Conservation (phyloP, 2,797 vertebrate genomes). For the Denticeps clupeoides region DNA sequence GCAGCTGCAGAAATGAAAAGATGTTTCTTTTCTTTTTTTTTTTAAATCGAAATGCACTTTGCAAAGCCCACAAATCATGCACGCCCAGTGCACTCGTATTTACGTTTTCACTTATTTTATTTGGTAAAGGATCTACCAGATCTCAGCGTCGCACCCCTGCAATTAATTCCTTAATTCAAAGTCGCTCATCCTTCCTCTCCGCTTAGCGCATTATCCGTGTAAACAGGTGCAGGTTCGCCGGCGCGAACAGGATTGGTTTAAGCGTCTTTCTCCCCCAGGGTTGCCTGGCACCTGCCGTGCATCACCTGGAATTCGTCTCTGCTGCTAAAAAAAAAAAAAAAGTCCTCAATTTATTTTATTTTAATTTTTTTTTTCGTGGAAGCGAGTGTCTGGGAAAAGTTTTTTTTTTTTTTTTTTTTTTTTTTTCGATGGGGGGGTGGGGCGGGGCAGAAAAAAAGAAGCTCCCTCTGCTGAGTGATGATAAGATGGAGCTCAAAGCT, state of each 20-base stretch:
- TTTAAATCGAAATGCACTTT: too few species aligned
- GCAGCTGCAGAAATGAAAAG: too few species aligned
- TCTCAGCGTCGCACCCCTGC: background rate
- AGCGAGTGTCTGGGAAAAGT: too few species aligned
- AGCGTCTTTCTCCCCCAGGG: slow-evolving; percentile 2
- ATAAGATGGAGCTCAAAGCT: background rate
- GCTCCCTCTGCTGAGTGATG: slow-evolving; percentile 1
- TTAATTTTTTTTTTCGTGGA: too few species aligned
- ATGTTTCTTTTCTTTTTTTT: too few species aligned
- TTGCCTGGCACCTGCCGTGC: background rate
- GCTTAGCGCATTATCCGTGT: background rate
- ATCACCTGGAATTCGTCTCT: slow-evolving; percentile 33
- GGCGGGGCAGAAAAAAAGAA: background rate
- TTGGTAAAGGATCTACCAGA: too few species aligned
- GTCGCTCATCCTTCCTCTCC: background rate
- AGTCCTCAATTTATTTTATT: too few species aligned
- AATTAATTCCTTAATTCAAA: background rate
- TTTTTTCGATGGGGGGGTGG: background rate
- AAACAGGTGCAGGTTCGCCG: slow-evolving; percentile 1
- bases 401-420: too few species aligned
- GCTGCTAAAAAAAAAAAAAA: too few species aligned
- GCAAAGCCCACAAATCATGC: too few species aligned
- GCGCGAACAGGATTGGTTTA: background rate
- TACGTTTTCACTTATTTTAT: too few species aligned
- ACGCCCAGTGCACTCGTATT: too few species aligned